Evolutionary conservation across 2,113 vertebrate genomes (phyloP).

Genomic region (cattle (Bos taurus)): ARS-UCD2.0 NC_037329.1:5647501-5648000

Average conservation of each 20-base stretch:
- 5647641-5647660: background rate
- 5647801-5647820: background rate
- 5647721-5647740: background rate
- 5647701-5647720: background rate
- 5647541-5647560: background rate
- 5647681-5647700: background rate
- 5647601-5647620: background rate
- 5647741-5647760: background rate
- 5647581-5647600: background rate
- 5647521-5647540: background rate
- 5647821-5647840: background rate
- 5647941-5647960: background rate
- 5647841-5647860: background rate
- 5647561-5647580: background rate
- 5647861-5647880: background rate
- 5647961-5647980: background rate
- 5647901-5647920: background rate
- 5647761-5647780: constrained; percentile 1
- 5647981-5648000: background rate
- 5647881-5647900: background rate
- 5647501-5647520: background rate
- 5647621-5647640: background rate
- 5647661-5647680: background rate
- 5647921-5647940: background rate
- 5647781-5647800: background rate